Conservation (phyloP, 2,888 invertebrate genomes). For the Hermodice carunculata region DNA sequence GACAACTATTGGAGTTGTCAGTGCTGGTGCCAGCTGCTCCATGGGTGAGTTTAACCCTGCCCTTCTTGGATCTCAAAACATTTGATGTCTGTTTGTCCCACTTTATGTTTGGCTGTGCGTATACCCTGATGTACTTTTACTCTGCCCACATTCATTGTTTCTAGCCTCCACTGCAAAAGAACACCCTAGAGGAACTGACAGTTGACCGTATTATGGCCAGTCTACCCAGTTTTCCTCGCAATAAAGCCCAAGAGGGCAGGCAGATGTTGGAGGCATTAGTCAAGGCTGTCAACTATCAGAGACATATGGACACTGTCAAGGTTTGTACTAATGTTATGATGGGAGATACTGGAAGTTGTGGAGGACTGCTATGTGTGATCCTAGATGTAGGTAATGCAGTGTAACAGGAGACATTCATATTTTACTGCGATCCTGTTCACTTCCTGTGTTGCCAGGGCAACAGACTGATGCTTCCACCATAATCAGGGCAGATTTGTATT, state of each 20-base stretch:
- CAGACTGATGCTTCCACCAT: no score
- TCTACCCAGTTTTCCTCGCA: slow-evolving; percentile 50
- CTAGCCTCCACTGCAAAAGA: slow-evolving; percentile 55
- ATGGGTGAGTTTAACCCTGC: slow-evolving; percentile 51
- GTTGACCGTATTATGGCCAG: slow-evolving; percentile 48
- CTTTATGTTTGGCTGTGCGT: no score
- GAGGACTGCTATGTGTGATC: no score
- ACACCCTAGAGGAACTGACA: slow-evolving; percentile 51
- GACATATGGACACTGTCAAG: slow-evolving; percentile 50
- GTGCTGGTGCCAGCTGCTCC: slow-evolving; percentile 62
- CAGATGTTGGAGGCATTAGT: slow-evolving; percentile 49
- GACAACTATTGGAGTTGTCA: slow-evolving; percentile 55
- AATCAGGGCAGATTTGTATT: no score
- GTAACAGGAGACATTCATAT: no score
- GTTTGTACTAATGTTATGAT: no score
- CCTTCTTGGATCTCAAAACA: not conserved
- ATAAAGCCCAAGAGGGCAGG: slow-evolving; percentile 46
- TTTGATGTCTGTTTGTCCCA: no score
- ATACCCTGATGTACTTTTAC: no score
- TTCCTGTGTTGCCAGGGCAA: no score
- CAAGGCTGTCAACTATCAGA: slow-evolving; percentile 51
- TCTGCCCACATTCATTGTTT: not conserved
- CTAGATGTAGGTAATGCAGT: no score
- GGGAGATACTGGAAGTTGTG: no score
- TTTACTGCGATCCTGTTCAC: no score